phyloP scores from a whole-genome alignment of 2,888 invertebrate genomes.

The Alsophila aescularia region DNA sequence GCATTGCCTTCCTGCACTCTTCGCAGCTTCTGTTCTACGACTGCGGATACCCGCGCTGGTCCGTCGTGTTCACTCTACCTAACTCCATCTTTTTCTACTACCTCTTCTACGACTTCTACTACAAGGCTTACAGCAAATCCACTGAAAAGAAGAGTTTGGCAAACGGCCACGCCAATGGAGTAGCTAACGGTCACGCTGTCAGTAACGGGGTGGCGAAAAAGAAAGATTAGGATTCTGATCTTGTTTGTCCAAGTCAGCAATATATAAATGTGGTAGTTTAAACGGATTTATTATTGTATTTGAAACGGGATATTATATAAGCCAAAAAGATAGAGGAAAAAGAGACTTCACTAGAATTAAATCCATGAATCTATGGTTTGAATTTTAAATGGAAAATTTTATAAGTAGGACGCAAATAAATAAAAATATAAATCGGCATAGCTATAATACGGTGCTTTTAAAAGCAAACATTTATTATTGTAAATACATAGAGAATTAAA shows the following conservation, averaged over 20 bases:
- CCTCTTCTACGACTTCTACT: constrained; percentile 96
- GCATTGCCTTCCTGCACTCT: constrained; percentile 93
- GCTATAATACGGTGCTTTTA: too few species aligned
- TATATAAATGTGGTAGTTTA: too few species aligned
- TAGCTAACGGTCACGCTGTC: constrained; percentile 37
- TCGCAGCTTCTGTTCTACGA: constrained; percentile 93
- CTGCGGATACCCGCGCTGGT: constrained; percentile 95
- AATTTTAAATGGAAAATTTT: too few species aligned
- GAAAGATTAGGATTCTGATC: constrained; percentile 27
- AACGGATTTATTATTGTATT: too few species aligned
- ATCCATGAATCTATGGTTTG: too few species aligned
- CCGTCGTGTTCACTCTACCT: constrained; percentile 92
- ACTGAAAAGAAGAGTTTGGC: constrained; percentile 55
- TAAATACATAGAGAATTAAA: too few species aligned
- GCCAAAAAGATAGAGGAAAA: too few species aligned
- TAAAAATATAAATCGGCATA: too few species aligned
- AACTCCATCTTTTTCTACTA: constrained; percentile 97
- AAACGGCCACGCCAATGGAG: constrained; percentile 49
- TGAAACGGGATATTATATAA: too few species aligned
- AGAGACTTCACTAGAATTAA: too few species aligned
- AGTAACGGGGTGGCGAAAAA: constrained; percentile 40
- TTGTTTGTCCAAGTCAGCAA: constrained; percentile 1
- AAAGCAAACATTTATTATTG: too few species aligned
- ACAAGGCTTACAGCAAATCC: constrained; percentile 87
- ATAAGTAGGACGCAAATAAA: too few species aligned